Conservation (phyloP, 2,888 invertebrate genomes). For the Pterobdella sp. region DNA sequence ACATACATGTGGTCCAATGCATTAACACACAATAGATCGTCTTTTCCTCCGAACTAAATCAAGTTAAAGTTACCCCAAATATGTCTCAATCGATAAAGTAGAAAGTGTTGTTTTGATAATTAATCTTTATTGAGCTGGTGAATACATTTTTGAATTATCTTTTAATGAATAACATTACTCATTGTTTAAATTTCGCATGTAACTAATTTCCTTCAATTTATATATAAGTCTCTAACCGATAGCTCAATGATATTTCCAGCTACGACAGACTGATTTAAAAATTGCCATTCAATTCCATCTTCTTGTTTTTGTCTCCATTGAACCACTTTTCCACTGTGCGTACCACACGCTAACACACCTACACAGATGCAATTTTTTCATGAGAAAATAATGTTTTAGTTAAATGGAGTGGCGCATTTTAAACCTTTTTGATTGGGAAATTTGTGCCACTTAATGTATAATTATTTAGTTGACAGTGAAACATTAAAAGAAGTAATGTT, state of each 20-base stretch:
- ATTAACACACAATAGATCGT: slow-evolving; percentile 52
- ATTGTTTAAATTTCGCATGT: not conserved
- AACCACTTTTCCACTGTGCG: slow-evolving; percentile 77
- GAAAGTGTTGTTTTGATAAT: too few species aligned
- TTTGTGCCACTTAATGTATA: too few species aligned
- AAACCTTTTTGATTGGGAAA: too few species aligned
- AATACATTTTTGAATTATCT: too few species aligned
- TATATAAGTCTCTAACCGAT: slow-evolving; percentile 36
- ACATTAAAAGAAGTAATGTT: too few species aligned
- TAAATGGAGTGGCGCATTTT: too few species aligned
- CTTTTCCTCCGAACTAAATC: slow-evolving; percentile 56
- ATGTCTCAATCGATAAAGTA: slow-evolving; percentile 15
- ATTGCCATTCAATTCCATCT: slow-evolving; percentile 72
- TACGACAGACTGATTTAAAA: slow-evolving; percentile 61
- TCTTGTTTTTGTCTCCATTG: slow-evolving; percentile 66
- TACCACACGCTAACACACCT: slow-evolving; percentile 78
- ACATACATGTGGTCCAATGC: slow-evolving; percentile 66
- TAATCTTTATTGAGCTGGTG: too few species aligned
- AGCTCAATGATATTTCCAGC: slow-evolving; percentile 44
- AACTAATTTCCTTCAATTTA: too few species aligned
- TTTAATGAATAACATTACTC: not conserved
- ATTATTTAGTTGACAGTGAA: too few species aligned
- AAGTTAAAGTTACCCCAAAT: slow-evolving; percentile 2
- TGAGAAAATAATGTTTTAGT: too few species aligned
- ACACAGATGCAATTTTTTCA: slow-evolving; percentile 27